Evolutionary conservation across 2,797 vertebrate genomes (phyloP).

Genomic region (Sebastes elongatus): DNA sequence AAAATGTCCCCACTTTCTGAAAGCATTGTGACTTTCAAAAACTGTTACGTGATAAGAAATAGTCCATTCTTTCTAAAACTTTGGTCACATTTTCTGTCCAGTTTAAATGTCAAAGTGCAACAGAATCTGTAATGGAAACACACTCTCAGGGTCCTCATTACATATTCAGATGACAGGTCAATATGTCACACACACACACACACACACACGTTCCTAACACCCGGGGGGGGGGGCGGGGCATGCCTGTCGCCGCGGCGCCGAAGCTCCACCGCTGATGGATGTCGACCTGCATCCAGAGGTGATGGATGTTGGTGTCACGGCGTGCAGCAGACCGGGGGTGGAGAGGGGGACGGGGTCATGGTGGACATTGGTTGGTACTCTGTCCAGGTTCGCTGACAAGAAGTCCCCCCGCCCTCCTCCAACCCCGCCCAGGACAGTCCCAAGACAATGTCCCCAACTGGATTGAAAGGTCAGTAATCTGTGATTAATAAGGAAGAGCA

Average conservation of each 20-base stretch:
- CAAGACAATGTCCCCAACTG: conserved; percentile 41
- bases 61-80: background rate
- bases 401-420: background rate
- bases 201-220: background rate
- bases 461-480: conserved; percentile 76
- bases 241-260: background rate
- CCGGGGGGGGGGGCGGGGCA: background rate
- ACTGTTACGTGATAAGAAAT: background rate
- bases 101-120: conserved; percentile 4
- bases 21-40: background rate
- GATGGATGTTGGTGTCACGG: conserved; percentile 61
- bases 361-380: conserved; percentile 70
- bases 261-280: conserved; percentile 41
- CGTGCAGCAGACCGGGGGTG: background rate
- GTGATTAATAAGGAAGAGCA: conserved; percentile 80
- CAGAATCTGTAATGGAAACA: background rate
- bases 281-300: conserved; percentile 47
- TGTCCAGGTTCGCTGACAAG: conserved; percentile 65
- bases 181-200: conserved; percentile 20
- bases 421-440: conserved; percentile 40
- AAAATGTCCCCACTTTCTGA: background rate
- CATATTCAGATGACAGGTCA: conserved; percentile 32
- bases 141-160: conserved; percentile 8
- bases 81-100: background rate
- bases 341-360: conserved; percentile 42